Base-by-base conservation (phyloP, 2,113 vertebrate genomes). In the Esox niger region DNA sequence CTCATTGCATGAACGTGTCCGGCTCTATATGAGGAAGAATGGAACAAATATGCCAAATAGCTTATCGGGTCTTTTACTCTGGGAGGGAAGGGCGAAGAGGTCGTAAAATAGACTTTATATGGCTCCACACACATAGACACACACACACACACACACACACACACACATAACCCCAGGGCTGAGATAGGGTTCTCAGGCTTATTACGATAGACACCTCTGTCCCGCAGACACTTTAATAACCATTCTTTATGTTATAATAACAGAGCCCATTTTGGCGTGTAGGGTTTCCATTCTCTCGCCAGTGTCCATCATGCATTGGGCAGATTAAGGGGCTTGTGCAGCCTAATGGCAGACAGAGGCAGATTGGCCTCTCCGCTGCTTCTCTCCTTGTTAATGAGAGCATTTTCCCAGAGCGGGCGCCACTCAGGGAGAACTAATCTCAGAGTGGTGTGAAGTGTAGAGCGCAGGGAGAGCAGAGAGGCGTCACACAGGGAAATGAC, bases 201-300 rank as follows among this genome's bases (percentile, higher is more conserved):
- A 93, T 93, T 94, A 93, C 91, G 84, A 93, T 93, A 82, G 93
- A 94, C 86, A 87, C 86, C 86, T 89, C 90, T 30, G 88, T 87
- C 86, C 78, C 84, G 82, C 78, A 87, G 90, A 93, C 88, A 92
- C 82, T 92, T 94, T 94, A 92, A 90, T 89, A 93, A 91, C 78
- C 82, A 79, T 92, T 91, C 85, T 91, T 93, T 92, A 93, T 91
- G 85, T 89, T 93, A 87, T 91, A 93, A 93, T 93, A 93, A 93
- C 89, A 93, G 73, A 73, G 83, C 61, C 74, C 77, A 77, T 85
- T 88, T 88, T 83, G 88, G 79, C 90, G 87, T 90, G 83, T 86
- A 79, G 65, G 86, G 86, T 90, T 92, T 92, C 88, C 85, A 87
- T 92, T 93, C 90, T 89, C 76, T 78, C 79, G 69, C 70, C 78